A percentile compares a stretch with the other conserved stretches of the same genome.
Evolutionary conservation across 1,140 invertebrate species (phyloP).

Genomic region (Ips nitidus): DNA sequence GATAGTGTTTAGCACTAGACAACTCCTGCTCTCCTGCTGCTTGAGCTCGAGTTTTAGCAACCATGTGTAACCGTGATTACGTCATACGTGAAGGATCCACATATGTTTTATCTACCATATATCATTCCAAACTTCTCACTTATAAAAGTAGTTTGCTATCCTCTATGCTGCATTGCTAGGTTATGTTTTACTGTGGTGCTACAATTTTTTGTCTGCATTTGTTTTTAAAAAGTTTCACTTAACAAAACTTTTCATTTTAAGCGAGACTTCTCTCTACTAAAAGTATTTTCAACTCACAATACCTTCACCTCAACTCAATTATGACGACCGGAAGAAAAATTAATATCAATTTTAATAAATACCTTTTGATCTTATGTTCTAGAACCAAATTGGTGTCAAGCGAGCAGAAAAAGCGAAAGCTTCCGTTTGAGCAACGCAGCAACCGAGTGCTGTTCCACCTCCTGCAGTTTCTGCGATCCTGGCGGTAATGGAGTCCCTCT

Average conservation of each 20-base stretch:
- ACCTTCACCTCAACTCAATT: no score
- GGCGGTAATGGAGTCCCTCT: constrained; percentile 7
- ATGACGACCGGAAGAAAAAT: neutral
- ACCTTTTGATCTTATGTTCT: constrained; percentile 24
- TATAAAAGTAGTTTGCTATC: no score
- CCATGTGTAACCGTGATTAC: constrained; percentile 47
- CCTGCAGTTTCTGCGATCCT: constrained; percentile 12
- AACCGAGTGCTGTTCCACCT: neutral
- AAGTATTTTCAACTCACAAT: no score
- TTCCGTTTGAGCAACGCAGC: neutral
- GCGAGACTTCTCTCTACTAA: no score
- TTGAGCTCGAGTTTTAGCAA: constrained; percentile 45
- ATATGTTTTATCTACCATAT: neutral
- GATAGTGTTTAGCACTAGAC: neutral
- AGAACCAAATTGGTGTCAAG: constrained; percentile 24
- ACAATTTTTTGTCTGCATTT: no score
- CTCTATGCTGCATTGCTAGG: no score
- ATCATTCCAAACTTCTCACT: no score
- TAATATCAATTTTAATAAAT: constrained; percentile 11
- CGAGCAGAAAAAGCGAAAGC: constrained; percentile 7
- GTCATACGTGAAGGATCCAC: constrained; percentile 21
- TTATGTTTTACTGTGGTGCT: no score
- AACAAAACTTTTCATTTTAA: no score
- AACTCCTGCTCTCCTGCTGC: constrained; percentile 36
- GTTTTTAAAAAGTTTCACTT: no score